Base-by-base conservation (phyloP, 2,113 vertebrate genomes). In the Macrotus californicus region DNA sequence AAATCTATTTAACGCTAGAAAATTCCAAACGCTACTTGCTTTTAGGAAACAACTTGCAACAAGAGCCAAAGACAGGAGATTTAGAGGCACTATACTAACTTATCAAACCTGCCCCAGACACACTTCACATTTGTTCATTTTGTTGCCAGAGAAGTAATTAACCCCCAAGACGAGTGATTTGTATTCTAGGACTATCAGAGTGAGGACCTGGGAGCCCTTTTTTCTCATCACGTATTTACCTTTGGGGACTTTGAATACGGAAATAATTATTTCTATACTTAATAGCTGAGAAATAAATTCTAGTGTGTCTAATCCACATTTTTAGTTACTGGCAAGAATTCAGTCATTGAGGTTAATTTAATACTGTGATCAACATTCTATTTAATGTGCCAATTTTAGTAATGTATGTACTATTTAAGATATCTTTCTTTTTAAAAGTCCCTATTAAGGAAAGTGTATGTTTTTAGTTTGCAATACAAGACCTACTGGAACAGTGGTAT, bases 241-340 rank as follows among this genome's bases (percentile, higher is more conserved):
- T 94, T 79, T 70, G 64, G 94, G 84, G 39, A 80, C 9, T 59
- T 46, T 61, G 34, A 90, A 80, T 92, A 66, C 13, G 91, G 91
- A 94, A 94, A 94, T 95, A 59, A 85, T 93, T 91, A 83, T 72
- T 89, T 96, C 70, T 50, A 66, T 94, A 80, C 70, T 90, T 93
- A 88, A 77, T 54, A 94, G 83, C 67, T 67, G 61, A 76, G 64
- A 79, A 64, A 83, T 11, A 95, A 96, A 91, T 96, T 81, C 54
- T 90, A 13, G 72, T 76, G 54, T 69, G 29, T 88, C 59, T 89
- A 89, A 93, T 91, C 26, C 31, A 75, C 46, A 67, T 48, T 94
- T 96, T 89, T 76, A 48, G 52, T 94, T 96, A 84, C 50, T 91
- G 54, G 66, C 66, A 94, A 91, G 76, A 97, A 92, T 66, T 52